These are phyloP conservation scores for Polymixis flavicincta DNA, from an alignment of 2,888 invertebrate genomes.

Conservation along the genomic window DNA sequence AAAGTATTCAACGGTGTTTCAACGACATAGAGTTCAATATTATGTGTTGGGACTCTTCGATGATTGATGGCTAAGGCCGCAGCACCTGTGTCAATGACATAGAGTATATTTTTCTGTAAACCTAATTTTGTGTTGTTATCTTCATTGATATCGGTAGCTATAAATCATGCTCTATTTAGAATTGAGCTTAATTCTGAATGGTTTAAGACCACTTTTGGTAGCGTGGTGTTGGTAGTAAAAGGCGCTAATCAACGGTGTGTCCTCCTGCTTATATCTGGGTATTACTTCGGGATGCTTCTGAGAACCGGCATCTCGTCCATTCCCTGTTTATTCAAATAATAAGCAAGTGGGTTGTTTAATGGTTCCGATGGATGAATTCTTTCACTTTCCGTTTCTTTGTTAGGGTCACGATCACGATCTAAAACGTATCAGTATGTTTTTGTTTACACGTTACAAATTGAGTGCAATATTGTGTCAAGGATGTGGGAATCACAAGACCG, in stretches of 20 bases:
- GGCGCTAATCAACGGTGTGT: conserved; percentile 86
- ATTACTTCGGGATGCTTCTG: conserved; percentile 82
- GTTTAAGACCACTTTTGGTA: conserved; percentile 70
- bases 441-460: conserved; percentile 60
- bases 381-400: conserved; percentile 86
- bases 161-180: conserved; percentile 62
- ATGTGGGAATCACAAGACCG: too few relatives aligned
- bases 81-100: conserved; percentile 71
- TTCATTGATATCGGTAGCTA: conserved; percentile 77
- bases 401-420: conserved; percentile 71
- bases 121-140: conserved; percentile 67
- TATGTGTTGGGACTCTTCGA: conserved; percentile 56
- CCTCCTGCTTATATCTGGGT: conserved; percentile 79
- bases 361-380: conserved; percentile 79
- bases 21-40: conserved; percentile 70
- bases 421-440: conserved; percentile 70
- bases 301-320: conserved; percentile 81
- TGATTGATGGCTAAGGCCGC: conserved; percentile 67
- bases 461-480: conserved; percentile 51
- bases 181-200: conserved; percentile 64
- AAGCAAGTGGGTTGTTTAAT: conserved; percentile 82
- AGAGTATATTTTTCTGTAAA: conserved; percentile 74
- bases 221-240: conserved; percentile 70
- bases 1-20: conserved; percentile 69
- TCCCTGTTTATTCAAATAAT: conserved; percentile 84